These are phyloP conservation scores for Thaumatotibia leucotreta DNA, from an alignment of 1,140 invertebrate species.

Conservation along the genomic window DNA sequence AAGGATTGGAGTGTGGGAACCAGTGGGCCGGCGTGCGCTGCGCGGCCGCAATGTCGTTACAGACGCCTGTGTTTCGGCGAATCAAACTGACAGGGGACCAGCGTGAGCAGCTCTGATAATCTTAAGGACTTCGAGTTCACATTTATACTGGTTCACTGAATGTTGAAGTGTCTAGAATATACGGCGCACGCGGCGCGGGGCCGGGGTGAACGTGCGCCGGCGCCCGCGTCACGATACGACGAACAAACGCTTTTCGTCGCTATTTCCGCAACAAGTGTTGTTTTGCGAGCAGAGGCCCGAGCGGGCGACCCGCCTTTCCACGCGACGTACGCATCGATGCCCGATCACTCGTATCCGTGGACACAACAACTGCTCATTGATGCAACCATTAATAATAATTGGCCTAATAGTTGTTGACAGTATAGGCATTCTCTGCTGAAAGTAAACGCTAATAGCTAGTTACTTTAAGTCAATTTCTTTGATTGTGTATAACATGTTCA, in stretches of 20 bases:
- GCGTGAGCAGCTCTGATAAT: background rate
- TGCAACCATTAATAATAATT: background rate
- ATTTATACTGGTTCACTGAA: background rate
- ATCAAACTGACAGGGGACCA: background rate
- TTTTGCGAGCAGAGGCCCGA: constrained; percentile 64
- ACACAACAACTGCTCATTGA: background rate
- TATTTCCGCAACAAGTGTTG: constrained; percentile 72
- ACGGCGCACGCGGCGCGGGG: constrained; percentile 13
- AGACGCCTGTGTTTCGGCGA: background rate
- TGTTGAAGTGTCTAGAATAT: background rate
- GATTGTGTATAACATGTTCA: background rate
- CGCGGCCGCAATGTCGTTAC: background rate
- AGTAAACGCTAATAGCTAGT: background rate
- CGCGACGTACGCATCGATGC: constrained; percentile 9
- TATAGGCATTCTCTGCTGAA: background rate
- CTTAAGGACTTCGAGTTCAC: background rate
- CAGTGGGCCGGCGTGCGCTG: background rate
- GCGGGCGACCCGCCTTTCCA: constrained; percentile 39
- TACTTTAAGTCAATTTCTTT: background rate
- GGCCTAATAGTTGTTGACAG: background rate
- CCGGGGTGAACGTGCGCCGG: constrained; percentile 46
- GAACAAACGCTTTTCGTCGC: constrained; percentile 58
- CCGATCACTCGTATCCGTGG: constrained; percentile 13
- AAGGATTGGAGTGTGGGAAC: constrained; percentile 18
- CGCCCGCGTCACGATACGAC: constrained; percentile 41